Percentiles rank a stretch among this genome's conserved stretches.
phyloP scores from a whole-genome alignment of 2,797 vertebrate genomes.

The Sarcophilus harrisii region DNA sequence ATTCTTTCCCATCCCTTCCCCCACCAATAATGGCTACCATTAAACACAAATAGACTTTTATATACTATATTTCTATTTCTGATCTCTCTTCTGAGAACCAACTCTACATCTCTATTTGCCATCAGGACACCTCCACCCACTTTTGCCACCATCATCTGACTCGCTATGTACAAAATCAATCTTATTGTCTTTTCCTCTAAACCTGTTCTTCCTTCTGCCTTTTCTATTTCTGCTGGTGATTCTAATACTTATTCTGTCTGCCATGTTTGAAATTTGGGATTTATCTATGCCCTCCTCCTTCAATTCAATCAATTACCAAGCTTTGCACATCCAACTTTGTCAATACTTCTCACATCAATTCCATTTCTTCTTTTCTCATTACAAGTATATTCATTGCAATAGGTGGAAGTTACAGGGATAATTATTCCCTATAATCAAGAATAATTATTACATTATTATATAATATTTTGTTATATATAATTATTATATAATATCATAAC shows the following conservation, averaged over 20 bases:
- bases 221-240: background rate
- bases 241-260: background rate
- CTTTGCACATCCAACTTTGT: background rate
- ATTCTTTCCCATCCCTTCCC: background rate
- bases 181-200: background rate
- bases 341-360: background rate
- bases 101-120: background rate
- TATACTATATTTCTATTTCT: background rate
- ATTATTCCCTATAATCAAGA: too few species aligned
- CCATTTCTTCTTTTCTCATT: background rate
- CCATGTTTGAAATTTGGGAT: background rate
- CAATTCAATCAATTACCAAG: background rate
- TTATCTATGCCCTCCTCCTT: background rate
- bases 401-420: background rate
- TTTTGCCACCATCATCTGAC: background rate
- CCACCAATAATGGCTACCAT: background rate
- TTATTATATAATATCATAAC: background rate
- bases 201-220: background rate
- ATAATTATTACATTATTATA: background rate
- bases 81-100: background rate
- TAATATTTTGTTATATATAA: background rate
- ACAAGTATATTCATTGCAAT: background rate
- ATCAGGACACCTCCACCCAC: background rate
- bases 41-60: background rate
- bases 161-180: background rate